Evolutionary conservation across 2,888 invertebrate species (phyloP), one percentile per base, ranked within the genome.

Genomic region (Chymomyza fuscimana): DNA sequence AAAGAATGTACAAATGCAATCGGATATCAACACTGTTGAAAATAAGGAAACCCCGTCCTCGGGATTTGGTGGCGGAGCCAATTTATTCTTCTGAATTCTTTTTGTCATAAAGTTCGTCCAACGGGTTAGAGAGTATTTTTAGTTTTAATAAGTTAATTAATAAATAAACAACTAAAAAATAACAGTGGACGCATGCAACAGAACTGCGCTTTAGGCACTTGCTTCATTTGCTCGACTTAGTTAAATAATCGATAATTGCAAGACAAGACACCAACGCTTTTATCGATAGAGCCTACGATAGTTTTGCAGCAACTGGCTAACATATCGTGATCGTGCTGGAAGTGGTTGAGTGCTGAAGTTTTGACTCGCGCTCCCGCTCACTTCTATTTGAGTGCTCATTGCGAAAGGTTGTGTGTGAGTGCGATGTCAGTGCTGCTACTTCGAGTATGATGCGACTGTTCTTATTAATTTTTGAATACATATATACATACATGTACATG

Each of bases 331-430:
- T 46, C 40, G 40, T 15, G 7, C 32, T 32, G 40, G 40, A 46
- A 46, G 40, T 1, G 12, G 1, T 46, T 46, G 12, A 12, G 12
- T 15, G 29, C 22, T 58, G 58, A 58, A 25, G 58, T 58, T 58
- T 58, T 10, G 40, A 46, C 2, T 4, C 29, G 12, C 22, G 9
- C 58, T 15, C 29, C 9, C 29, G 58, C 29, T 58, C 29, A 58
- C 7, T 58, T 10, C 22, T 32, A 22, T 2, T 58, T 25, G 58
- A 58, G 50, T 51, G 25, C 51, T 50, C 63, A 29, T 52, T 51
- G 51, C 32, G 51, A 52, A 51, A 51, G 29, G 29, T 51, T 63
- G 63, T 63, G 63, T 63, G 25, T 29, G 25, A 22, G 29, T 51
- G 52, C n/a, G 22, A 1, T 16, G 58, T 12, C 19, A 15, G 25